These are phyloP conservation scores for Melanitta fusca DNA, from an alignment of 2,797 vertebrate genomes.

Conservation along the genomic window DNA sequence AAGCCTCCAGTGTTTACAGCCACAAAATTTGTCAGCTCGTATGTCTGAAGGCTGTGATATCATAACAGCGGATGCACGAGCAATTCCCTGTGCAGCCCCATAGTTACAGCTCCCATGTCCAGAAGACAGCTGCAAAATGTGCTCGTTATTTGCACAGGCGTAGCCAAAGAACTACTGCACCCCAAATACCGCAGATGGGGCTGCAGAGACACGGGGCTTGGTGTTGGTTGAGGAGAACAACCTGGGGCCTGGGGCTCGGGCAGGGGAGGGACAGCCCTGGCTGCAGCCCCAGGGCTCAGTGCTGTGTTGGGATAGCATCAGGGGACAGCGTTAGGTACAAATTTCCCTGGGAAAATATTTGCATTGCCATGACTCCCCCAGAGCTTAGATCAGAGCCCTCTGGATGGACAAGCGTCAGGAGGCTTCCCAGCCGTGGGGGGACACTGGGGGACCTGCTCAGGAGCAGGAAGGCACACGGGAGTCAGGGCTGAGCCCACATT, in stretches of 20 bases:
- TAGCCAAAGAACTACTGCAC: background rate
- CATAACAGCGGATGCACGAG: background rate
- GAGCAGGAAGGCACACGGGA: background rate
- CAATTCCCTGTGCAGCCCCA: constrained; percentile 43
- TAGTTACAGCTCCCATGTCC: constrained; percentile 11
- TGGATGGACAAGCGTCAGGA: background rate
- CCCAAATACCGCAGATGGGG: background rate
- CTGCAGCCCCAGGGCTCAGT: background rate
- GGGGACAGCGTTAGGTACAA: background rate
- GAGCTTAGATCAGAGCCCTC: background rate
- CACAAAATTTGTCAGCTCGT: constrained; percentile 54
- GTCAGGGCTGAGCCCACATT: background rate
- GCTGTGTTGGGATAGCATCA: rapidly evolving
- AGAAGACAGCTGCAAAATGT: constrained; percentile 32
- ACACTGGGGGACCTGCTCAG: background rate
- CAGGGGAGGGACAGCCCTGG: background rate
- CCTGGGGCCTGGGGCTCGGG: background rate
- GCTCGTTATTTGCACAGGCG: background rate
- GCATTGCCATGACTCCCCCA: background rate
- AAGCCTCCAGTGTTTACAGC: constrained; percentile 59
- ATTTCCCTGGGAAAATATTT: background rate
- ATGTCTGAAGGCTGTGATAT: constrained; percentile 37
- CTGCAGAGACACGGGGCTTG: background rate
- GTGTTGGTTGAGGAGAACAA: background rate
- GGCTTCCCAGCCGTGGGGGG: background rate